Conservation (phyloP, 1,140 invertebrate genomes). For the Tetraneura akinire region DNA sequence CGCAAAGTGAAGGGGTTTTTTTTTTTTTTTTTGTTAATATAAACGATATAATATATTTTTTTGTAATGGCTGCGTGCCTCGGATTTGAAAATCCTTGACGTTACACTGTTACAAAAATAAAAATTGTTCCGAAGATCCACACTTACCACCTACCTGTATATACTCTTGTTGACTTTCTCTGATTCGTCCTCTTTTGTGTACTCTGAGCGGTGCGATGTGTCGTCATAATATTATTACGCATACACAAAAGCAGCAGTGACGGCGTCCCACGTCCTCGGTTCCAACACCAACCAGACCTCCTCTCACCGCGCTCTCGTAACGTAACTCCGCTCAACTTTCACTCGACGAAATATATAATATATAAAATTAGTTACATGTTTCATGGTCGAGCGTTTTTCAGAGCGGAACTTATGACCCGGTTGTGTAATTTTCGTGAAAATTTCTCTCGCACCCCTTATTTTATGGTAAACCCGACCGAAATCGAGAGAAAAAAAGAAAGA, state of each 20-base stretch:
- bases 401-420: constrained; percentile 38
- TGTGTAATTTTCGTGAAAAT: constrained; percentile 48
- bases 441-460: not conserved
- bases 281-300: not conserved
- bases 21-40: not conserved
- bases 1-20: constrained; percentile 38
- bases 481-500: not conserved
- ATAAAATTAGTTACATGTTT: constrained; percentile 23
- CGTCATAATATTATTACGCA: constrained; percentile 41
- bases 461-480: not conserved
- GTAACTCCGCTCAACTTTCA: constrained; percentile 25
- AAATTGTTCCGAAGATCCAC: constrained; percentile 13
- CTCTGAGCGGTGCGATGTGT: not conserved
- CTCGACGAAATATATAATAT: constrained; percentile 18
- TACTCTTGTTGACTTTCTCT: constrained; percentile 49
- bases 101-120: constrained; percentile 23
- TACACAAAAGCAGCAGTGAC: not conserved
- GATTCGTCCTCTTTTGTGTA: constrained; percentile 35
- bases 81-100: constrained; percentile 8
- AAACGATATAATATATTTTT: not conserved
- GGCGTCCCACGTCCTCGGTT: constrained; percentile 46
- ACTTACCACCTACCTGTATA: not conserved
- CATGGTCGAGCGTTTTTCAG: constrained; percentile 50
- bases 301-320: constrained; percentile 17
- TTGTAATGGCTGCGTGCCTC: not conserved